phyloP scores from a whole-genome alignment of 2,797 vertebrate species.

The Halcyon smyrnensis region DNA sequence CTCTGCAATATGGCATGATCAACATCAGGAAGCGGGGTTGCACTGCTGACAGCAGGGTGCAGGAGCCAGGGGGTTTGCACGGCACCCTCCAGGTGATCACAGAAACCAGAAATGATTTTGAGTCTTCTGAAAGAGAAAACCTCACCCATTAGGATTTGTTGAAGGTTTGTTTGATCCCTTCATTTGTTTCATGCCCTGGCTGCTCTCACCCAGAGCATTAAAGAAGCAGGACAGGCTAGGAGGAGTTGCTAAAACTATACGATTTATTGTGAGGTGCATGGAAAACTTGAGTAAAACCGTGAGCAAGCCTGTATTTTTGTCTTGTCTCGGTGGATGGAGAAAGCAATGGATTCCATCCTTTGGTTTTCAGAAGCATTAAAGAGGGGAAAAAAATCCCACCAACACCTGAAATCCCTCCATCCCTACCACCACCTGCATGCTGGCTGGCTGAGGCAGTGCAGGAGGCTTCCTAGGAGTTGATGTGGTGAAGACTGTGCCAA shows the following conservation, averaged over 20 bases:
- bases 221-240: background rate
- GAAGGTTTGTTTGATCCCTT: background rate
- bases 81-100: accelerated
- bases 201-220: background rate
- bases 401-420: background rate
- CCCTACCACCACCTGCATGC: accelerated
- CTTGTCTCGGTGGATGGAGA: background rate
- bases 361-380: background rate
- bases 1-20: accelerated
- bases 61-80: background rate
- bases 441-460: background rate
- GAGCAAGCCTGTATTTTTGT: background rate
- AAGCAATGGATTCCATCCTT: background rate
- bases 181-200: background rate
- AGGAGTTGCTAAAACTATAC: background rate
- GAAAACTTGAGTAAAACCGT: background rate
- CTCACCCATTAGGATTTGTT: background rate
- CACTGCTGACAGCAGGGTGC: background rate
- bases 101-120: background rate
- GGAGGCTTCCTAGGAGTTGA: background rate
- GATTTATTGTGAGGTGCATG: background rate
- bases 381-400: background rate
- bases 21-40: background rate
- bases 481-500: background rate
- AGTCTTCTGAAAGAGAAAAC: background rate